Base-by-base conservation (phyloP, 2,113 vertebrate genomes). In the Bostrychus sinensis region DNA sequence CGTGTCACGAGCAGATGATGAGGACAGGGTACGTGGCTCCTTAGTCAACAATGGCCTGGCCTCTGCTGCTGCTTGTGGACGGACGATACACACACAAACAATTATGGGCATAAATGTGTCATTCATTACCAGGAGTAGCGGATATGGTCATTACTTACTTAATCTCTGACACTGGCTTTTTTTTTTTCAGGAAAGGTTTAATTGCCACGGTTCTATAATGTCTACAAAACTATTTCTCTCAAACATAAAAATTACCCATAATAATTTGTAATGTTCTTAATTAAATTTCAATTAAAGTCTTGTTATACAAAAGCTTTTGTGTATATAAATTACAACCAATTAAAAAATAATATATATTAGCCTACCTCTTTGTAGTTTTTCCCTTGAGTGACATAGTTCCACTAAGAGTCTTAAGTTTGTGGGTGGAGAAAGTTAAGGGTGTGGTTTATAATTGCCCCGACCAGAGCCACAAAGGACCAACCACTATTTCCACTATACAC, bases 1-100 rank as follows among this genome's bases (percentile, higher is more conserved):
- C 68, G 80, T 89, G 91, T 92, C 92, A 92, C 84, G 62, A 81
- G 77, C 81, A 84, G 84, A 83, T 85, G 89, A 91, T 69, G 78
- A 79, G 85, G 86, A 84, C 81, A 74, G 72, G 71, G 64, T 64
- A 77, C 81, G 63, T 60, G 25, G 57, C 73, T 86, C 72, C 74
- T 71, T 28, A 50, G 39, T 20, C 61, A 81, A 86, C 84, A 85
- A 89, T 82, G 75, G 71, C 72, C 76, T 42, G 43, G 75, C 64
- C 50, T 37, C 23, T 53, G 60, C 62, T 56, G 61, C 46, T 16
- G 17, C 55, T 54, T 66, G 58, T 45, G 42, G 63, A 62, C 17
- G 30, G 14, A 61, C 46, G 5, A 56, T 36, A 36, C 11, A 26
- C 63, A 46, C 48, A 36, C 0, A 25, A 22, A n/a, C 54, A 46